These are phyloP conservation scores for Drosophila ficusphila DNA, from an alignment of 1,140 invertebrate species.

Conservation along the genomic window DNA sequence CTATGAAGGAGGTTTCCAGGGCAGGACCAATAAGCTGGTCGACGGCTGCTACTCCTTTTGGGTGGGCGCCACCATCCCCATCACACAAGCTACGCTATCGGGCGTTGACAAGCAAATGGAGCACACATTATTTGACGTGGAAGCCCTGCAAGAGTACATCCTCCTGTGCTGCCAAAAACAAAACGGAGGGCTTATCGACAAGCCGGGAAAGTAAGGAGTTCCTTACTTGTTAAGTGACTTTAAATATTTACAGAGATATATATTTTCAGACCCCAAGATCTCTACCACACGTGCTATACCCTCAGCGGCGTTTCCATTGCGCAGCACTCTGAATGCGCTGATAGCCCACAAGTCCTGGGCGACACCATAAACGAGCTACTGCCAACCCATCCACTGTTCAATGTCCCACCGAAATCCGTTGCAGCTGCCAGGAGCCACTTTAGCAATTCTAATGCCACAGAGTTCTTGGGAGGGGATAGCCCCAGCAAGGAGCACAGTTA, in stretches of 20 bases:
- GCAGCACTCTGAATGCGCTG: conserved; percentile 90
- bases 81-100: conserved; percentile 87
- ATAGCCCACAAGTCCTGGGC: conserved; percentile 86
- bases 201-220: conserved; percentile 94
- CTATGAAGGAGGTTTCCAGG: conserved; percentile 96
- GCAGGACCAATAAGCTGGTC: conserved; percentile 98
- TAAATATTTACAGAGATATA: background rate
- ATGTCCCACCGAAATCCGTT: conserved; percentile 85
- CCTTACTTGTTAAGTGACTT: background rate
- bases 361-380: conserved; percentile 87
- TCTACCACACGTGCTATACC: conserved; percentile 98
- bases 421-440: conserved; percentile 64
- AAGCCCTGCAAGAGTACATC: conserved; percentile 97
- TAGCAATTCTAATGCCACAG: conserved; percentile 31
- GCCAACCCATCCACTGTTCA: conserved; percentile 88
- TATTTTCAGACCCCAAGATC: conserved; percentile 90
- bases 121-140: conserved; percentile 89
- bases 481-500: conserved; percentile 20
- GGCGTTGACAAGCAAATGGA: conserved; percentile 48
- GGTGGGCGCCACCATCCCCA: conserved; percentile 96
- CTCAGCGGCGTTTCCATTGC: conserved; percentile 97
- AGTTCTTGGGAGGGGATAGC: conserved; percentile 19
- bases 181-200: conserved; percentile 97
- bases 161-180: conserved; percentile 95
- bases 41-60: conserved; percentile 99